Evolutionary conservation across 1,140 invertebrate species (phyloP).

Genomic region (Branchinecta lindahli): DNA sequence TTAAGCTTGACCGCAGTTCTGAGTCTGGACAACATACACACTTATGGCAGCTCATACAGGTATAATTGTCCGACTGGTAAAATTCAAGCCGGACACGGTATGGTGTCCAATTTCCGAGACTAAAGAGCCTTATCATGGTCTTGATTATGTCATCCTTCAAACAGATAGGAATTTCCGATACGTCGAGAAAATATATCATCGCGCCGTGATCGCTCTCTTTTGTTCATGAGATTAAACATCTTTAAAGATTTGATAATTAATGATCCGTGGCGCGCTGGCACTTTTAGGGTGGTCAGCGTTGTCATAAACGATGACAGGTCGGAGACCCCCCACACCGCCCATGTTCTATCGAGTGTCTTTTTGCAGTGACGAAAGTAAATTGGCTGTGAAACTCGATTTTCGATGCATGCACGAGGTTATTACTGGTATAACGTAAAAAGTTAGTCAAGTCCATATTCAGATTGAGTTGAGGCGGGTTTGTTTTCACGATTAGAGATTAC

Average conservation of each 20-base stretch:
- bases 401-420: no score
- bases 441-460: no score
- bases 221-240: background rate
- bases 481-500: no score
- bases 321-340: no score
- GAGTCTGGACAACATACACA: no score
- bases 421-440: no score
- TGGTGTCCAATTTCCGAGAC: background rate
- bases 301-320: background rate
- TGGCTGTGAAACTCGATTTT: no score
- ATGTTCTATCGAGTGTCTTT: no score
- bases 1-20: no score
- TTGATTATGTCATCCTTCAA: background rate
- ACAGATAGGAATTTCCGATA: background rate
- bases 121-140: background rate
- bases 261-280: background rate
- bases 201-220: background rate
- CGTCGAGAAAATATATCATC: background rate
- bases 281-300: background rate
- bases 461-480: no score
- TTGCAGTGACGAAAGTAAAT: no score
- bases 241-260: slow-evolving; percentile 3
- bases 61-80: background rate
- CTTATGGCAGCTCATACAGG: background rate
- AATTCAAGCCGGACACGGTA: background rate